Base-by-base conservation (phyloP, 2,113 vertebrate genomes). In the Oryzias melastigma region DNA sequence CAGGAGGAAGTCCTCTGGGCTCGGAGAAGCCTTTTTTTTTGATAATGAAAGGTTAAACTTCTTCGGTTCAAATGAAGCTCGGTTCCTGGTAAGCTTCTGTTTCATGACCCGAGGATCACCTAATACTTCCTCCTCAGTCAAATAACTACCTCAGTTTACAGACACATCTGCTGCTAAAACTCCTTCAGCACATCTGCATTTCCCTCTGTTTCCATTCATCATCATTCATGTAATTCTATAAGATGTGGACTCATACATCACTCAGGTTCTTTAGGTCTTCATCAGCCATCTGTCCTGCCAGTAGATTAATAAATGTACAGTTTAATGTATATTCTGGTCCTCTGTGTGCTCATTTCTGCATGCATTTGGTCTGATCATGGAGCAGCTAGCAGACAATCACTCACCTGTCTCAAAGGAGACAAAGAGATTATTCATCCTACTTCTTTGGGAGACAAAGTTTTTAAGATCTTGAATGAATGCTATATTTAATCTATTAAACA, bases 201-300 rank as follows among this genome's bases (percentile, higher is more conserved):
- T 46, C n/a, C 4, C 45, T 24, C 57, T 29, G 51, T 65, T 75
- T 65, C 62, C 58, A 53, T 80, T 66, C 68, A 42, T 68, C 81
- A 84, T 56, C 62, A 16, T 78, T 78, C 76, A 48, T 63, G 73
- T 79, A 43, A 62, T 75, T 72, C 77, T 73, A 71, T 66, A 55
- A 54, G 40, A 46, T 62, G 63, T 70, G 66, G 81, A 83, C 59
- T 66, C 80, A 83, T 65, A 35, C 49, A 62, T 85, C 73, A 72
- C 62, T 54, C 49, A 58, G 68, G 76, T 64, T 2, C 5, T 27
- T 19, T 55, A 75, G 71, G 62, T 14, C 47, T 46, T 40, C 46
- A 67, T 35, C 35, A 35, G 35, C 35, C 35, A 12, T 35, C 22
- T 44, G 14, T n/a, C 15, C 46, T 4, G 25, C 2, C 20, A 40